These are phyloP conservation scores for Rhinolophus ferrumequinum DNA, from an alignment of 2,113 vertebrate species.

Conservation along the genomic window DNA sequence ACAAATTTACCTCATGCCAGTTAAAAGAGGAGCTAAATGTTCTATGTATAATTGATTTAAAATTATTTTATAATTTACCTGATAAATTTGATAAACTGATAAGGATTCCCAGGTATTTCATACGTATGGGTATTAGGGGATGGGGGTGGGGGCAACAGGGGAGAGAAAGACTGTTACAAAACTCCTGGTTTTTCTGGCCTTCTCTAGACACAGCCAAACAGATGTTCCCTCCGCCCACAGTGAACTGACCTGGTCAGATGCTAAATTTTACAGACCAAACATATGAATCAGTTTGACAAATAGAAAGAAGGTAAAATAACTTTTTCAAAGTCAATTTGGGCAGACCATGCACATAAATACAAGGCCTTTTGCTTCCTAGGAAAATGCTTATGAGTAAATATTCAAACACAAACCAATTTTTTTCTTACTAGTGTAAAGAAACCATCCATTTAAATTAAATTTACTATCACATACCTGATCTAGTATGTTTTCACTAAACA, in stretches of 20 bases:
- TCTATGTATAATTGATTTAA: slow-evolving; percentile 15
- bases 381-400: slow-evolving; percentile 8
- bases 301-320: slow-evolving; percentile 50
- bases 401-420: not conserved
- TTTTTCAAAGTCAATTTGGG: slow-evolving; percentile 36
- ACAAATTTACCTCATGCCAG: not conserved
- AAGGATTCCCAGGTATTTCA: not conserved
- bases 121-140: not conserved
- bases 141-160: not conserved
- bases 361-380: not conserved
- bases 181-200: not conserved
- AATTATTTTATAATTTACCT: slow-evolving; percentile 48
- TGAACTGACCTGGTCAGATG: slow-evolving; percentile 23
- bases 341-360: not conserved
- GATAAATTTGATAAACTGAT: not conserved
- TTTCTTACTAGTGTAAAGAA: not conserved
- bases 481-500: slow-evolving; percentile 87
- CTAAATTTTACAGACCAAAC: slow-evolving; percentile 54
- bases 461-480: slow-evolving; percentile 90
- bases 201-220: not conserved
- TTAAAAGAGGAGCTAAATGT: not conserved
- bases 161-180: not conserved
- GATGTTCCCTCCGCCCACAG: slow-evolving; percentile 13
- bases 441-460: slow-evolving; percentile 17
- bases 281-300: slow-evolving; percentile 63